Evolutionary conservation across 1,140 invertebrate species (phyloP), one percentile per base, ranked within the genome.

Genomic region (honey bee (Apis mellifera)): DNA sequence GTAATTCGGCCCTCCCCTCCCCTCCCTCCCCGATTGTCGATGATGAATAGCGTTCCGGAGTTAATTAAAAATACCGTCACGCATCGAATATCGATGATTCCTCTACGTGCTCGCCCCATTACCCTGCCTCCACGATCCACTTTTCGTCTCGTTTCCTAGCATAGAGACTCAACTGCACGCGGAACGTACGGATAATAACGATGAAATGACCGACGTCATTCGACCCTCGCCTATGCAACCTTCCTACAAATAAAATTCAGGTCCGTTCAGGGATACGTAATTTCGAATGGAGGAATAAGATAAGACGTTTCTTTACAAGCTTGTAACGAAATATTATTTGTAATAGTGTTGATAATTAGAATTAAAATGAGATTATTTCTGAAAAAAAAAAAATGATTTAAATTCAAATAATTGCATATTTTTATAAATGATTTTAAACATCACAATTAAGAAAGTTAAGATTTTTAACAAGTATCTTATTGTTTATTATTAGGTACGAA

Each of bases 31-130:
- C 23, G 54, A 17, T 13, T 8, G 13, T 11, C 26, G 64, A 87
- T 87, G 85, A 87, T 87, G 79, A 87, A 87, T 87, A 84, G 82
- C 82, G 62, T 76, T 71, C 73, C 62, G 52, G 5, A 66, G 86
- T 89, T 90, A 90, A 90, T 90, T 89, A 89, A 90, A 90, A 90
- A 90, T 90, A 89, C 89, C 89, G 83, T 90, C 89, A 90, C 89
- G 86, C 72, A 78, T 86, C 82, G 78, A 84, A 90, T 90, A 90
- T 89, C 90, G 86, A 90, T 86, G 83, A 89, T 69, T 69, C 54
- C 15, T 26, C 57, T 68, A 55, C 76, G 68, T 71, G 48, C 23
- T 23, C 54, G 50, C 23, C 48, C 54, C 13, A 12, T 23, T 19
- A 3, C 8, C 68, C 64, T 42, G 65, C 59, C 57, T 65, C 19